Percentiles rank a stretch among this genome's conserved stretches.
phyloP scores from a whole-genome alignment of 1,140 invertebrate genomes.

The Belonocnema kinseyi region DNA sequence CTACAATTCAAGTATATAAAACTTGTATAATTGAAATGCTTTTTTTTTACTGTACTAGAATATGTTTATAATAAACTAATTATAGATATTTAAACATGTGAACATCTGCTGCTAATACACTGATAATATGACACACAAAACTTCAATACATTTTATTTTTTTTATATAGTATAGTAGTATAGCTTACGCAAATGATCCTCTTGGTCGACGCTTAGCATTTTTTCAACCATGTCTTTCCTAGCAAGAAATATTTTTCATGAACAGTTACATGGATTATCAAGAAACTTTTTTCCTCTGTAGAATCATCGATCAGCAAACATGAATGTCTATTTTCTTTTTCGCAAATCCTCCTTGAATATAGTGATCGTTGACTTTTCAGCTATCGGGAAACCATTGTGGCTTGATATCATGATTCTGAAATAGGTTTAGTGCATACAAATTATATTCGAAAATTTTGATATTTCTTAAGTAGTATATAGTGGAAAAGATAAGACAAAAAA shows the following conservation, averaged over 20 bases:
- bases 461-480: neutral
- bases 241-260: conserved; percentile 27
- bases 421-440: neutral
- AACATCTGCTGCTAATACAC: too few species aligned
- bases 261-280: conserved; percentile 34
- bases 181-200: conserved; percentile 42
- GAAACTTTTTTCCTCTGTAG: conserved; percentile 39
- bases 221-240: conserved; percentile 36
- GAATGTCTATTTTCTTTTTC: neutral
- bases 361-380: neutral
- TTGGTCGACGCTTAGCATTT: conserved; percentile 39
- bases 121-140: too few species aligned
- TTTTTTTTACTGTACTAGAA: too few species aligned
- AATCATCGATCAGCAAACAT: conserved; percentile 4
- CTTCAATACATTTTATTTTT: too few species aligned
- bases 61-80: too few species aligned
- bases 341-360: neutral
- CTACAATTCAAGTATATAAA: too few species aligned
- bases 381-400: neutral
- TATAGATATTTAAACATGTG: too few species aligned
- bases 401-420: neutral
- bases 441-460: neutral
- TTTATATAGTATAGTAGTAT: neutral
- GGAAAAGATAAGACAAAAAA: too few species aligned
- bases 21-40: too few species aligned